Evolutionary conservation across 2,797 vertebrate genomes (phyloP).

Genomic region (Xyrichtys novacula): DNA sequence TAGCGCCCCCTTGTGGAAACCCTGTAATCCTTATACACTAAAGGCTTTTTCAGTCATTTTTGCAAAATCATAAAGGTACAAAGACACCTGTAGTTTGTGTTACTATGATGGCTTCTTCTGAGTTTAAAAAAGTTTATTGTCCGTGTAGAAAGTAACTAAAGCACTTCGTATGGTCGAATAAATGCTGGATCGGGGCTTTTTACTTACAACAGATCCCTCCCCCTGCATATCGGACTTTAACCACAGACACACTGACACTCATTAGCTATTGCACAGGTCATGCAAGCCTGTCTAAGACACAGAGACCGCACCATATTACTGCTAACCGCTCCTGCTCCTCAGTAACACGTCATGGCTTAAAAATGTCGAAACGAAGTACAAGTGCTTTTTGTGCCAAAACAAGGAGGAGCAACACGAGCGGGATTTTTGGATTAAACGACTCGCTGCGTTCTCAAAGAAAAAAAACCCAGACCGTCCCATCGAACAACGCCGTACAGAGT

Average conservation of each 20-base stretch:
- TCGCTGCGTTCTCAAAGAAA: conserved; percentile 21
- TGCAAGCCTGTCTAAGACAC: conserved; percentile 72
- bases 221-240: conserved; percentile 55
- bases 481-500: background rate
- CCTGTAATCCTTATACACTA: conserved; percentile 70
- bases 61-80: conserved; percentile 56
- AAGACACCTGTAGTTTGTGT: conserved; percentile 66
- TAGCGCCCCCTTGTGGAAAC: conserved; percentile 57
- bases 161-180: conserved; percentile 49
- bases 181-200: conserved; percentile 61
- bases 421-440: conserved; percentile 54
- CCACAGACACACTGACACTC: conserved; percentile 58
- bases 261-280: conserved; percentile 72
- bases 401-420: conserved; percentile 51
- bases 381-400: conserved; percentile 58
- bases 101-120: conserved; percentile 71
- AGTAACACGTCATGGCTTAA: conserved; percentile 50
- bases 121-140: conserved; percentile 52
- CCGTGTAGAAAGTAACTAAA: conserved; percentile 48
- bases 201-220: conserved; percentile 36
- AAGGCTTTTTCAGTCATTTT: conserved; percentile 55
- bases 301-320: conserved; percentile 62
- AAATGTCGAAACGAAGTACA: conserved; percentile 41
- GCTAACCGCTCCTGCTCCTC: conserved; percentile 30
- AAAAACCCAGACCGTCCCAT: conserved; percentile 30